Conservation (phyloP, 2,113 vertebrate species). For the Nibea coibor region DNA sequence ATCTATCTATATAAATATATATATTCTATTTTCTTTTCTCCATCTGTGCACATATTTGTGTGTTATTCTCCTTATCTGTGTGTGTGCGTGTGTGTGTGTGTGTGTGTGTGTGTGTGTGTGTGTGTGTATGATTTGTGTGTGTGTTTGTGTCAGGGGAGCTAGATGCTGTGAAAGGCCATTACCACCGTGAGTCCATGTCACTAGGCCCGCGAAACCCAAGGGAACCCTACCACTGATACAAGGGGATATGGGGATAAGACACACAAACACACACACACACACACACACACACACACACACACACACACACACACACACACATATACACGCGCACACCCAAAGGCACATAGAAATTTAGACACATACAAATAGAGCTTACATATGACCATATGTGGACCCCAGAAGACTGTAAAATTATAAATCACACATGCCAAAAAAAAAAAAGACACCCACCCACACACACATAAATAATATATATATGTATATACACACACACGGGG, state of each 20-base stretch:
- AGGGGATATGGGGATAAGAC: constrained; percentile 46
- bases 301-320: constrained; percentile 25
- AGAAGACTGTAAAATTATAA: constrained; percentile 48
- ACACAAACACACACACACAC: constrained; percentile 33
- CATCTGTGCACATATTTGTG: constrained; percentile 21
- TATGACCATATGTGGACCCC: constrained; percentile 78
- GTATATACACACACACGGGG: not conserved
- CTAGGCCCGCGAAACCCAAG: constrained; percentile 76
- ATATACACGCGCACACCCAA: constrained; percentile 31
- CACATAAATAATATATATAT: not conserved
- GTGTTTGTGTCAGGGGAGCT: constrained; percentile 62
- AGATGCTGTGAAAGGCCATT: constrained; percentile 79
- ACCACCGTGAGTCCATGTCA: constrained; percentile 77
- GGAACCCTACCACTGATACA: constrained; percentile 71
- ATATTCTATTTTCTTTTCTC: not conserved
- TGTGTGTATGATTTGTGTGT: constrained; percentile 36
- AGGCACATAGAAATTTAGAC: constrained; percentile 5
- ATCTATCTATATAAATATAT: not conserved
- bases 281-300: constrained; percentile 34
- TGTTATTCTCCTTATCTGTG: constrained; percentile 42
- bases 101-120: constrained; percentile 24
- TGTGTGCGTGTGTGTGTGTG: constrained; percentile 20
- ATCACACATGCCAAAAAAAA: constrained; percentile 35
- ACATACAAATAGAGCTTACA: constrained; percentile 42
- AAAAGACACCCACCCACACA: constrained; percentile 24